Base-by-base conservation (phyloP, 1,140 invertebrate genomes). In the Drosophila ercepeae region DNA sequence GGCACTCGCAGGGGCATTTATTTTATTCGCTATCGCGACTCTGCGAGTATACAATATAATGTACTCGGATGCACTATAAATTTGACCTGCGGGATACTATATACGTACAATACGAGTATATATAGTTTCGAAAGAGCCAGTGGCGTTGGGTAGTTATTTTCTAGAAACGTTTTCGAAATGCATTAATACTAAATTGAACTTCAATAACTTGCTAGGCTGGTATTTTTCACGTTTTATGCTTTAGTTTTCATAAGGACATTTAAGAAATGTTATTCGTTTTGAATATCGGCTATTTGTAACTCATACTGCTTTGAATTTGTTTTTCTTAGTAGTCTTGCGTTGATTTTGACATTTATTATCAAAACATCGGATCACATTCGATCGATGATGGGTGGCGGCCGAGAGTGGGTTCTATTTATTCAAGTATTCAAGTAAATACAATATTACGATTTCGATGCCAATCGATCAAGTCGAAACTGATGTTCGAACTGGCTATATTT, bases 381-480 rank as follows among this genome's bases (percentile, higher is more conserved):
- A 51, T 48, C 39, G 60, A 75, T 63, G 41, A 29, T 51, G 2
- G 21, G 21, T 21, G 59, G 27, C 49, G 60, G 42, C 21, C 69
- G 34, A 42, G 7, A 59, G 63, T 14, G 52, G 57, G 45, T 39
- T 74, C 52, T 29, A 60, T 58, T 76, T 71, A n/a, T n/a, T n/a
- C n/a, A n/a, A n/a, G 48, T 65, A 69, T 65, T 84, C 46, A 59
- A 75, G 63, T 74, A 81, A 71, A 81, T 21, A 21, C 21, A 21
- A 21, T 51, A 50, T 72, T 69, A 48, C 45, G 11, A 7, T 27
- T 54, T 46, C 53, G 18, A 41, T 60, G 60, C 32, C 55, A 32
- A 49, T 68, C n/a, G n/a, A n/a, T n/a, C n/a, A n/a, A n/a, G 18
- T 59, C 34, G 55, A 82, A 77, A 59, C 69, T 71, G 77, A 78